Base-by-base conservation (phyloP, 2,888 invertebrate genomes). In the Torymus tubicola region DNA sequence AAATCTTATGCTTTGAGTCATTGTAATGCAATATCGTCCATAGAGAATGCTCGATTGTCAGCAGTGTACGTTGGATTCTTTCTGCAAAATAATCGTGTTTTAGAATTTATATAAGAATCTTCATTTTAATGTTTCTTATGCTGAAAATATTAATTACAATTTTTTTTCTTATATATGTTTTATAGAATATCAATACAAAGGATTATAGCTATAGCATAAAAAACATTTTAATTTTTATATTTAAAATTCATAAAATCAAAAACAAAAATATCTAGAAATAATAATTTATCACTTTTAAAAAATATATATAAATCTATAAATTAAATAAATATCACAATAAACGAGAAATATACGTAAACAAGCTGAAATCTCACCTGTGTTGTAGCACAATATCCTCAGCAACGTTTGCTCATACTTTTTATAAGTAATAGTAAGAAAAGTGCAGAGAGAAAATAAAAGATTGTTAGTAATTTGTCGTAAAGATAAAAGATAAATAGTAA, bases 1-100 rank as follows among this genome's bases (percentile, higher is more conserved):
- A 83, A 76, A 78, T 18, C 11, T 71, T 82, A 71, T 31, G 21
- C 71, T 70, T 52, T 57, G 21, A 78, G 70, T 82, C 42, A 72
- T 63, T 75, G 63, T 63, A 81, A 79, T 58, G 64, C n/a, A 42
- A 81, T 87, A 80, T 86, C 89, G 65, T 78, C 83, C 76, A 85
- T 14, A 57, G 42, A 42, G 42, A 42, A 42, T 42, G 42, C 42
- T 42, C 81, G 84, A 80, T 90, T 89, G 81, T 90, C 86, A 76
- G 87, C 86, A 18, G 86, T 84, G 85, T 89, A 90, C 75, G 87
- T 86, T 67, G 88, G 86, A 86, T 90, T 90, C 68, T 87, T 85
- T 84, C 89, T 90, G 87, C 84, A 90, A 87, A 83, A 81, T 60
- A 60, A 57, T 74, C 57, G 58, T 57, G 12, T 69, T 69, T 42